A percentile compares a stretch with the other conserved stretches of the same genome.
These are phyloP conservation scores for Ochotona curzoniae DNA, from an alignment of 2,113 vertebrate species.

Conservation along the genomic window DNA sequence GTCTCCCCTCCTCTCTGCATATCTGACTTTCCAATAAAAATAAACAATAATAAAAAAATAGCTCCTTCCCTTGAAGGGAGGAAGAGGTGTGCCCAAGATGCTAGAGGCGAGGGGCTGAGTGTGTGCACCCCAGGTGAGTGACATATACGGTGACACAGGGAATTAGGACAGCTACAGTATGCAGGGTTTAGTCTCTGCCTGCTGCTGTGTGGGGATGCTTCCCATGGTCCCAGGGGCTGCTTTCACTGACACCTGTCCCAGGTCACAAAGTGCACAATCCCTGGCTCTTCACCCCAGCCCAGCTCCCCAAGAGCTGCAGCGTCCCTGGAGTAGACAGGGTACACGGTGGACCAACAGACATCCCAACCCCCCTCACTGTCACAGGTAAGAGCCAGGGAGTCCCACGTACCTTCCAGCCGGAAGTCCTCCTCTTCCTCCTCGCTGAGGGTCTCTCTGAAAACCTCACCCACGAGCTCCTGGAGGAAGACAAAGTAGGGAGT, in stretches of 20 bases:
- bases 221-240: background rate
- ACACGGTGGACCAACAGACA: background rate
- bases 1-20: no score
- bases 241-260: accelerated
- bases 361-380: no score
- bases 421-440: slow-evolving; percentile 96
- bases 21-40: no score
- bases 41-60: no score
- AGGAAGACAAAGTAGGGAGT: slow-evolving; percentile 69
- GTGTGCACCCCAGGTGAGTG: background rate
- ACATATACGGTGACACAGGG: background rate
- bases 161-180: accelerated
- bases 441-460: slow-evolving; percentile 90
- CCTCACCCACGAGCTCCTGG: slow-evolving; percentile 92
- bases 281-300: background rate
- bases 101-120: background rate
- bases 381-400: background rate
- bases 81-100: background rate
- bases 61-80: background rate
- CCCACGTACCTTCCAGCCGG: slow-evolving; percentile 94
- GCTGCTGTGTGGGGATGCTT: background rate
- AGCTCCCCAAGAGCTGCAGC: accelerated
- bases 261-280: background rate
- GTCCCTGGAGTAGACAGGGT: background rate
- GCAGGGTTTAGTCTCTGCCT: no score